Conservation (phyloP, 1,140 invertebrate genomes). For the Drosophila biarmipes region DNA sequence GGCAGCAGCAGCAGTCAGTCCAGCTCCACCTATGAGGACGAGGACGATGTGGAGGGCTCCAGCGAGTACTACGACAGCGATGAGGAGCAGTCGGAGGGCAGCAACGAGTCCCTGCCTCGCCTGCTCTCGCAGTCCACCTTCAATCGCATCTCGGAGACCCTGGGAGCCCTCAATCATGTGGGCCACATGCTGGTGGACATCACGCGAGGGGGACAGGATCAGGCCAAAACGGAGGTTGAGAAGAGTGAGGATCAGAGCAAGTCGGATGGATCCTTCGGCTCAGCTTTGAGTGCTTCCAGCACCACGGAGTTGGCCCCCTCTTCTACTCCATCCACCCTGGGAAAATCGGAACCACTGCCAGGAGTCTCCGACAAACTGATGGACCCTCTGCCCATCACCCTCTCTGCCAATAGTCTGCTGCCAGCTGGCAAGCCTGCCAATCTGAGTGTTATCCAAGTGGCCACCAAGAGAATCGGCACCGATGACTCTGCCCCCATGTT, state of each 20-base stretch:
- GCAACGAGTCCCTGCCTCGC: slow-evolving; percentile 80
- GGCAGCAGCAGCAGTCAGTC: slow-evolving; percentile 49
- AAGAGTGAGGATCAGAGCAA: slow-evolving; percentile 42
- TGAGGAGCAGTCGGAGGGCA: slow-evolving; percentile 55
- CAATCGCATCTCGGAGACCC: slow-evolving; percentile 88
- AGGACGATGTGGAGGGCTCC: slow-evolving; percentile 67
- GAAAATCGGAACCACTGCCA: slow-evolving; percentile 39
- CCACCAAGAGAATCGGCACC: slow-evolving; percentile 75
- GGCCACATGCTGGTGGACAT: slow-evolving; percentile 93
- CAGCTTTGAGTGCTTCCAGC: background rate
- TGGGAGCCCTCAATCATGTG: slow-evolving; percentile 91
- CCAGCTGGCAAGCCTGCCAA: slow-evolving; percentile 71
- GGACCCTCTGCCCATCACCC: slow-evolving; percentile 43
- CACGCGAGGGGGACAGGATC: slow-evolving; percentile 86
- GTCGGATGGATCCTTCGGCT: slow-evolving; percentile 3
- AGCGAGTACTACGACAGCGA: slow-evolving; percentile 78
- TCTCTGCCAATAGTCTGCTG: slow-evolving; percentile 69
- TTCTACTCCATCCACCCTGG: background rate
- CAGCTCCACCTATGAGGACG: slow-evolving; percentile 39
- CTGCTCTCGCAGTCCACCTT: slow-evolving; percentile 87
- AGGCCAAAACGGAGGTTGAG: slow-evolving; percentile 58
- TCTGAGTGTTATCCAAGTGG: slow-evolving; percentile 58
- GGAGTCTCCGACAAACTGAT: slow-evolving; percentile 66
- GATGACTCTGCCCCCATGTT: slow-evolving; percentile 73
- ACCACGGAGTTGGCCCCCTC: slow-evolving; percentile 18